phyloP scores from a whole-genome alignment of 1,140 invertebrate genomes.

The Aphelenchoides avenae region DNA sequence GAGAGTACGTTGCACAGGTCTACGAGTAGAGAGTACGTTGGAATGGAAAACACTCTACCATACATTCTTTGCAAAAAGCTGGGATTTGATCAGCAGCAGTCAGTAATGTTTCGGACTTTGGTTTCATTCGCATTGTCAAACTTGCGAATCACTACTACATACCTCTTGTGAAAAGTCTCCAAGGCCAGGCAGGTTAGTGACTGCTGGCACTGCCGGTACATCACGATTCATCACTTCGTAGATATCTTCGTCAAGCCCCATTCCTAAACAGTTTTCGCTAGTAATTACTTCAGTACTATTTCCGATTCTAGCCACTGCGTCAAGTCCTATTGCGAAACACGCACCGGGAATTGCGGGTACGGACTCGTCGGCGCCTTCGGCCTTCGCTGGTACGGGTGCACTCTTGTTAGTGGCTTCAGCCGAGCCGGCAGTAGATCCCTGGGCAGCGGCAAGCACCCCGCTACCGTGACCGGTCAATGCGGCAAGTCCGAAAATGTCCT shows the following conservation, averaged over 20 bases:
- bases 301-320: not conserved
- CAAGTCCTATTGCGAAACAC: not conserved
- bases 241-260: constrained; percentile 78
- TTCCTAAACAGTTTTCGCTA: constrained; percentile 73
- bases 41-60: not conserved
- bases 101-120: constrained; percentile 96
- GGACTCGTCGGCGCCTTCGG: constrained; percentile 67
- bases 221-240: constrained; percentile 47
- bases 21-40: not conserved
- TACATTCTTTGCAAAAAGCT: constrained; percentile 58
- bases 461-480: constrained; percentile 1
- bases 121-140: too few species aligned
- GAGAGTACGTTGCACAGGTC: not conserved
- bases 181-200: constrained; percentile 23
- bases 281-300: constrained; percentile 26
- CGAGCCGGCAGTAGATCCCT: constrained; percentile 58
- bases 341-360: constrained; percentile 79
- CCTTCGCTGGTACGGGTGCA: not conserved
- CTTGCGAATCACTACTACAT: not conserved
- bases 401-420: constrained; percentile 19
- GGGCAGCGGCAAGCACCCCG: constrained; percentile 33
- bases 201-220: constrained; percentile 6
- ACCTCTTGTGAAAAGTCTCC: not conserved
- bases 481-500: constrained; percentile 70
- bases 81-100: constrained; percentile 96